Base-by-base conservation (phyloP, 1,140 invertebrate genomes). In the Lineus longissimus region DNA sequence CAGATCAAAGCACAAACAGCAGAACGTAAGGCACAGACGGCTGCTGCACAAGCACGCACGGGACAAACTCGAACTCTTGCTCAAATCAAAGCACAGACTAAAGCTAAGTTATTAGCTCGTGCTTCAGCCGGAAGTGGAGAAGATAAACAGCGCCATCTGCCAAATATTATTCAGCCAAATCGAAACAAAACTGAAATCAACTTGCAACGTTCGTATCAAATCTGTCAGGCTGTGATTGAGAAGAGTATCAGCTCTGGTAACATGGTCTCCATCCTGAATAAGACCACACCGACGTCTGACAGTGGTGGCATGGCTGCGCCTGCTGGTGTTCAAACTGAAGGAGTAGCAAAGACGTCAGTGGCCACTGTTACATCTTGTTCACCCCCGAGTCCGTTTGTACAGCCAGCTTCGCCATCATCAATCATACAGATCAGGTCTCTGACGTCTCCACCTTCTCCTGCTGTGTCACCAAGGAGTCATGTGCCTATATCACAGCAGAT, bases 221-320 rank as follows among this genome's bases (percentile, higher is more conserved):
- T 97, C 71, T 96, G 94, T 81, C 92, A 95, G 81, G 92, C 92
- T 41, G 93, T 95, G 55, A 93, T 96, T 66, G 91, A 94, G 82
- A 74, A 75, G 61, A 76, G 36, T 57, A 30, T 62, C 60, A 33
- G 31, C 22, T 55, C 31, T 62, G 60, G 47, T 54, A 23, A 31
- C 45, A 23, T 47, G 31, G 60, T 30, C 22, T 25, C 60, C 31
- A 19, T 54, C 30, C 51, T 23, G 43, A 19, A 19, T 2, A 55
- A 55, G 51, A 13, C 29, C 94, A 92, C 74, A 22, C 31, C 22
- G 43, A 27, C n/a, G 27, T 31, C 43, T 54, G 40, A 55, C 23
- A n/a, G 13, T 54, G 25, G 23, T 22, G 27, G 29, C 19, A 29
- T n/a, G n/a, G 33, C 33, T 36, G 33, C 33, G 17, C 19, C 31